phyloP scores from a whole-genome alignment of 2,797 vertebrate genomes.

The Etheostoma perlongum region DNA sequence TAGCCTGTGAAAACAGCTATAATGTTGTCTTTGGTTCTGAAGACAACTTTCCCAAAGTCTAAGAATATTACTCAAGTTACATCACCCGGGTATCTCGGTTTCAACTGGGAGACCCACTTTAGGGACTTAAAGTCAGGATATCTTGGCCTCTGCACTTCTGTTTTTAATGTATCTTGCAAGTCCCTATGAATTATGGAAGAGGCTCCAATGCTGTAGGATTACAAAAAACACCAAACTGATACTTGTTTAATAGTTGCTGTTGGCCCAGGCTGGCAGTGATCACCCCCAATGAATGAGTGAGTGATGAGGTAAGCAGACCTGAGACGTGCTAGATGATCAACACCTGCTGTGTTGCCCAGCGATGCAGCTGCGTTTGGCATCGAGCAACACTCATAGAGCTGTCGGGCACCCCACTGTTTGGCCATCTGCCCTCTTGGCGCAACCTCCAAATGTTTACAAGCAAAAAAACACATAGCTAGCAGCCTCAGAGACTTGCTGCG shows the following conservation, averaged over 20 bases:
- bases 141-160: rapidly evolving
- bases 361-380: slow-evolving; percentile 61
- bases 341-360: slow-evolving; percentile 53
- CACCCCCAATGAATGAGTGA: slow-evolving; percentile 37
- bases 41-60: slow-evolving; percentile 13
- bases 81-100: slow-evolving; percentile 10
- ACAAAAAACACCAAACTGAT: slow-evolving; percentile 24
- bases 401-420: slow-evolving; percentile 61
- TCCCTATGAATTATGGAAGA: background rate
- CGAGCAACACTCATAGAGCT: slow-evolving; percentile 53
- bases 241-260: slow-evolving; percentile 9
- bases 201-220: slow-evolving; percentile 5
- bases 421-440: slow-evolving; percentile 66
- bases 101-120: background rate
- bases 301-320: slow-evolving; percentile 65
- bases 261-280: slow-evolving; percentile 28
- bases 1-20: slow-evolving; percentile 29
- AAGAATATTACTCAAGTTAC: slow-evolving; percentile 17
- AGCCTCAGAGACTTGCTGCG: slow-evolving; percentile 50
- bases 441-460: slow-evolving; percentile 71
- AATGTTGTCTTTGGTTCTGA: slow-evolving; percentile 4
- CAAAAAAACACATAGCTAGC: slow-evolving; percentile 58
- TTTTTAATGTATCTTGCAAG: background rate
- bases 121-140: background rate
- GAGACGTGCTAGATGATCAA: slow-evolving; percentile 48